A percentile compares a stretch with the other conserved stretches of the same genome.
Conservation (phyloP, 2,888 invertebrate genomes). For the Hymenopus coronatus region DNA sequence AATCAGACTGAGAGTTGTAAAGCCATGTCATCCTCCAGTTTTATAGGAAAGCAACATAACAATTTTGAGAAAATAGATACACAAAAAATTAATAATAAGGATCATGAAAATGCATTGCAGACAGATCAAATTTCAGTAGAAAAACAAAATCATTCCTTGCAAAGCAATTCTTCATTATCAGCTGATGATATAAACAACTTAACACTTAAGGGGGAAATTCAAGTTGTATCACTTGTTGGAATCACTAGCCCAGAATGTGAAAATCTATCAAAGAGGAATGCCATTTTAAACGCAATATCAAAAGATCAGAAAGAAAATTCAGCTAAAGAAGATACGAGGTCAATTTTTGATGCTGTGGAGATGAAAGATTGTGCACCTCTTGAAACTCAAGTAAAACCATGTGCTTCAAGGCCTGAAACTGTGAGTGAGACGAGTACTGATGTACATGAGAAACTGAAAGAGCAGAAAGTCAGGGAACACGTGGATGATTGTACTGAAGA, state of each 20-base stretch:
- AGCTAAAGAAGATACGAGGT: background rate
- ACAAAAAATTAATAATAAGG: background rate
- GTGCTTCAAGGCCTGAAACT: background rate
- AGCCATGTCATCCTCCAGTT: no score
- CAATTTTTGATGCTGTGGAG: background rate
- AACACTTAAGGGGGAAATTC: background rate
- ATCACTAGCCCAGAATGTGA: background rate
- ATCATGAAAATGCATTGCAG: background rate
- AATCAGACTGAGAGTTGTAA: background rate
- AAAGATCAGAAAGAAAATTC: background rate
- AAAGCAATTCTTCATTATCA: background rate
- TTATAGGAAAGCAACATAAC: background rate
- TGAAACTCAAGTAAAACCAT: background rate
- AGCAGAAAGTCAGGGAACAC: background rate
- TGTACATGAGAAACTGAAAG: background rate
- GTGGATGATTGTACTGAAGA: background rate
- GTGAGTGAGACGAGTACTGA: background rate
- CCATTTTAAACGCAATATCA: background rate
- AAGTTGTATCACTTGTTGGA: background rate
- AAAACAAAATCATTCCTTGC: background rate
- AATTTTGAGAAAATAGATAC: background rate
- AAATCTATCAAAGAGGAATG: background rate
- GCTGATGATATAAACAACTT: background rate
- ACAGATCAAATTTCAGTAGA: background rate
- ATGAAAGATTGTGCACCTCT: background rate